Percentiles rank a stretch among this genome's conserved stretches.
phyloP scores from a whole-genome alignment of 23 tunicate species.

The Ascidia mentula region DNA sequence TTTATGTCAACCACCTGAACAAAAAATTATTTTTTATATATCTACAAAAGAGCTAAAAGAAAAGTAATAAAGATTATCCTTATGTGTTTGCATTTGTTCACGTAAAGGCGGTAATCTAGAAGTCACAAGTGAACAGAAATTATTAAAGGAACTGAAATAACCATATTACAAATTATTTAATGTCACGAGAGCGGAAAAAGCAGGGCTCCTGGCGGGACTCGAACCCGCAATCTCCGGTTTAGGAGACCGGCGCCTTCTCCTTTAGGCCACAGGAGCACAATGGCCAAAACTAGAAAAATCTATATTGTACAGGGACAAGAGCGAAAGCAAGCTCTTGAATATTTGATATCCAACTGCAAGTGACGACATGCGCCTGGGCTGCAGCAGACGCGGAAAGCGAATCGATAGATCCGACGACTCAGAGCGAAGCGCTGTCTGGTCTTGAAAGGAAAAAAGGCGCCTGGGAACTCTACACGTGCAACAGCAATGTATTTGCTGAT shows the following conservation, averaged over 20 bases:
- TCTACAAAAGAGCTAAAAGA: too few relatives aligned
- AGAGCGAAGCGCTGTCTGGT: too few relatives aligned
- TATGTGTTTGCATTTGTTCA: too few relatives aligned
- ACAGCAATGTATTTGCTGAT: too few relatives aligned
- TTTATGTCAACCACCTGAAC: constrained; percentile 48
- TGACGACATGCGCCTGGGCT: neutral
- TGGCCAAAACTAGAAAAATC: neutral
- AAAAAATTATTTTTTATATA: too few relatives aligned
- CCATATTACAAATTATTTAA: too few relatives aligned
- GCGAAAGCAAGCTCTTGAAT: neutral
- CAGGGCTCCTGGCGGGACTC: constrained; percentile 94
- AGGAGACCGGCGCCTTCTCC: constrained; percentile 98
- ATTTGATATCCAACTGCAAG: constrained; percentile 1
- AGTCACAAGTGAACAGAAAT: too few relatives aligned
- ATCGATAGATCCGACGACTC: neutral
- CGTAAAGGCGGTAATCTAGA: too few relatives aligned
- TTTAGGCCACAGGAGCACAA: constrained; percentile 89
- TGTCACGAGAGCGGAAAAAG: neutral
- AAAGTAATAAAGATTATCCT: too few relatives aligned
- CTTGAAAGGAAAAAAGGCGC: too few relatives aligned
- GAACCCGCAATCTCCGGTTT: constrained; percentile 97
- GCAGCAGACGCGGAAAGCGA: neutral
- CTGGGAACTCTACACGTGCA: too few relatives aligned
- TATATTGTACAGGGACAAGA: neutral
- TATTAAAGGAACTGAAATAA: too few relatives aligned